phyloP scores from a whole-genome alignment of 2,113 vertebrate genomes.

The Rallus limicola region DNA sequence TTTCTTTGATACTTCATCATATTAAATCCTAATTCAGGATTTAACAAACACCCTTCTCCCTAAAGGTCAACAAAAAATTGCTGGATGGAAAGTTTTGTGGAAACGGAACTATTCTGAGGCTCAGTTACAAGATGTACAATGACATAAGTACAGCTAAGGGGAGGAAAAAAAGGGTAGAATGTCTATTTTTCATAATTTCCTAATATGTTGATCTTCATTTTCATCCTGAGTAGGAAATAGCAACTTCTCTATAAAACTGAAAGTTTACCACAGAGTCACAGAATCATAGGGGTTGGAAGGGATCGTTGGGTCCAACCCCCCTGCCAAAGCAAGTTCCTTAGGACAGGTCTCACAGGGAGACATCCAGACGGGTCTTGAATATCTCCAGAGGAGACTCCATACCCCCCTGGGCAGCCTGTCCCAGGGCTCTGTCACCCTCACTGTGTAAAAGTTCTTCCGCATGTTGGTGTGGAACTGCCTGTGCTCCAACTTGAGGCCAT shows the following conservation, averaged over 20 bases:
- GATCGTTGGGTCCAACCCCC: too few species aligned
- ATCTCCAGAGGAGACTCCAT: too few species aligned
- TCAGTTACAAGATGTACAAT: background rate
- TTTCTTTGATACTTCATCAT: background rate
- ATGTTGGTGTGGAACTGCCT: too few species aligned
- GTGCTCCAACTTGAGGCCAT: too few species aligned
- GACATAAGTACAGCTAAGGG: background rate
- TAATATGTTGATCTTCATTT: background rate
- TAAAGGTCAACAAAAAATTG: background rate
- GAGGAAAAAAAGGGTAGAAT: background rate
- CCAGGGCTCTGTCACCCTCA: too few species aligned
- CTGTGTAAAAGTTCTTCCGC: too few species aligned
- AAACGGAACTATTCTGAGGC: background rate
- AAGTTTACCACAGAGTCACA: background rate
- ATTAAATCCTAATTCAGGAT: background rate
- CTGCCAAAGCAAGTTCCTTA: too few species aligned
- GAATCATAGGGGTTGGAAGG: too few species aligned
- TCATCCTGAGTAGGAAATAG: background rate
- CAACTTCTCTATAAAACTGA: background rate
- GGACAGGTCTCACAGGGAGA: too few species aligned
- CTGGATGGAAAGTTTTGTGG: background rate
- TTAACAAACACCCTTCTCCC: background rate
- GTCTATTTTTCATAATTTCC: background rate
- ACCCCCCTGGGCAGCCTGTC: too few species aligned
- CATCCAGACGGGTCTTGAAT: too few species aligned